A percentile compares a stretch with the other conserved stretches of the same genome.
phyloP scores from a whole-genome alignment of 2,797 vertebrate species.

The Euthynnus affinis region DNA sequence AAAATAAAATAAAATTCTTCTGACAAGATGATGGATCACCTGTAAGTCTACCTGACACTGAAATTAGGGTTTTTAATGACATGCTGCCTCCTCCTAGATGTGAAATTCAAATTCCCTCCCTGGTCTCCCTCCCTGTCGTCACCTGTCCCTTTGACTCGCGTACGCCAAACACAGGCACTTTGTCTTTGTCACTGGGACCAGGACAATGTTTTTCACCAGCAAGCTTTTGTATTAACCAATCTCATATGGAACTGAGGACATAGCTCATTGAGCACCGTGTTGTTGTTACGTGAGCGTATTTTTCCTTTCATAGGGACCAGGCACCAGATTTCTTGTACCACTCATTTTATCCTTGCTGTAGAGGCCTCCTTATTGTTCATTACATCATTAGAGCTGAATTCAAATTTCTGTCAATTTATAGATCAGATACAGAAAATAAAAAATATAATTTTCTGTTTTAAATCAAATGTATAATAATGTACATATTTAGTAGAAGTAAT shows the following conservation, averaged over 20 bases:
- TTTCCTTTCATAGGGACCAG: slow-evolving; percentile 76
- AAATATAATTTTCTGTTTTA: neutral
- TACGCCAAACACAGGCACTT: slow-evolving; percentile 95
- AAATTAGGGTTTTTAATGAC: slow-evolving; percentile 98
- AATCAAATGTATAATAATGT: neutral
- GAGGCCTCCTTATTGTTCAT: slow-evolving; percentile 49
- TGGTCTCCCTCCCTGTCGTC: slow-evolving; percentile 93
- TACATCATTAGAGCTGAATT: slow-evolving; percentile 21
- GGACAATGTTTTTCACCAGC: slow-evolving; percentile 97
- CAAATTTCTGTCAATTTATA: slow-evolving; percentile 23
- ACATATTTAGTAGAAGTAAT: neutral
- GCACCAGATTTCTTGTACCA: slow-evolving; percentile 67
- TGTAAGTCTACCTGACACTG: slow-evolving; percentile 96
- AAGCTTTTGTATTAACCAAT: slow-evolving; percentile 98
- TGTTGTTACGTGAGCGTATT: slow-evolving; percentile 88
- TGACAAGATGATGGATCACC: slow-evolving; percentile 98
- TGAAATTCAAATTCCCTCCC: slow-evolving; percentile 97
- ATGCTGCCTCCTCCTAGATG: slow-evolving; percentile 94
- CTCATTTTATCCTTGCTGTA: slow-evolving; percentile 66
- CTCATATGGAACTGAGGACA: slow-evolving; percentile 98
- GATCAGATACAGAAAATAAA: slow-evolving; percentile 21
- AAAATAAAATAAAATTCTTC: slow-evolving; percentile 89
- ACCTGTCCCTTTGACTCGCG: slow-evolving; percentile 92
- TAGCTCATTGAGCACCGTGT: slow-evolving; percentile 95
- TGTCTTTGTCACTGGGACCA: slow-evolving; percentile 97